phyloP scores from a whole-genome alignment of 2,888 invertebrate species.

The Galeopsomyia nigrocyanea region DNA sequence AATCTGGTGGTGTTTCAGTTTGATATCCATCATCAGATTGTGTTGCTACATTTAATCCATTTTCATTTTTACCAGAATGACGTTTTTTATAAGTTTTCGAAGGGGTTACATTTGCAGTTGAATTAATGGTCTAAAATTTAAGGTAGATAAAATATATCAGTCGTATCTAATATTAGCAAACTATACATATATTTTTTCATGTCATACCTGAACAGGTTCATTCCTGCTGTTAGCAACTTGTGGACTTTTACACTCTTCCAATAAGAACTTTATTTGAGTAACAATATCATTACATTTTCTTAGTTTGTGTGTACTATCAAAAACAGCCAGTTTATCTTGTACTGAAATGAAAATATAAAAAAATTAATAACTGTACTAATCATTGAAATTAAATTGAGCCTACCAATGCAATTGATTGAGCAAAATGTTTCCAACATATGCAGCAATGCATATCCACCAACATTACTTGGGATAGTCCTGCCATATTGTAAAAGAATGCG shows the following conservation, averaged over 20 bases:
- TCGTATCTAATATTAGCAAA: neutral
- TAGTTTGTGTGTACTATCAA: constrained; percentile 23
- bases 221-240: neutral
- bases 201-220: constrained; percentile 15
- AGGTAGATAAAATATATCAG: neutral
- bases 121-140: constrained; percentile 5
- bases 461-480: constrained; percentile 47
- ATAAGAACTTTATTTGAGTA: constrained; percentile 28
- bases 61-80: constrained; percentile 12
- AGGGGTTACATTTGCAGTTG: constrained; percentile 5
- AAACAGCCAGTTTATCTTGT: constrained; percentile 28
- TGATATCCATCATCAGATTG: constrained; percentile 18
- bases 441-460: constrained; percentile 30
- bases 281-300: constrained; percentile 31
- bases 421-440: constrained; percentile 45
- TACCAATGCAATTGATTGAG: constrained; percentile 33
- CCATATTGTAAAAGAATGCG: constrained; percentile 48
- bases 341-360: constrained; percentile 24
- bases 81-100: constrained; percentile 12
- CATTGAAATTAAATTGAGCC: constrained; percentile 3
- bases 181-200: neutral
- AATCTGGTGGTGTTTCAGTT: neutral
- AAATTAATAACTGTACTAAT: neutral
- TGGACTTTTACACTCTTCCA: constrained; percentile 31
- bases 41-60: constrained; percentile 4